Conservation (phyloP, 1,140 invertebrate species). For the Zeugodacus cucurbitae region DNA sequence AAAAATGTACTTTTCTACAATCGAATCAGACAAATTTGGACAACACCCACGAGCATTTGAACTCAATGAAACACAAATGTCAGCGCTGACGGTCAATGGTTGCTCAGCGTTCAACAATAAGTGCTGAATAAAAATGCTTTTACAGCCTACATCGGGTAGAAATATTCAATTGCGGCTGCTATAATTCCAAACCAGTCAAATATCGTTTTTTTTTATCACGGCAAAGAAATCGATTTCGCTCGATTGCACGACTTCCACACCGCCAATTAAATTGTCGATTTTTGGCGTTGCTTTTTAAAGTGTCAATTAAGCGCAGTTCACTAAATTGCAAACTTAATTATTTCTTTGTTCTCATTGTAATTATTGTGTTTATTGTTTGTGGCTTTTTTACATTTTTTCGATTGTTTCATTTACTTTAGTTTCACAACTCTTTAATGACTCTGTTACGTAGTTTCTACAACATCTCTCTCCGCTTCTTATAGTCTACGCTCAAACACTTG, state of each 20-base stretch:
- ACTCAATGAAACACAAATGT: neutral
- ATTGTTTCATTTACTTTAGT: neutral
- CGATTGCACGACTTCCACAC: neutral
- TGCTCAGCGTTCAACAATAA: neutral
- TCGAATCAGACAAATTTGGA: neutral
- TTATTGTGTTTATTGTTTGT: neutral
- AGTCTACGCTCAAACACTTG: neutral
- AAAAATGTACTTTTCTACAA: neutral
- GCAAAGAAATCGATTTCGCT: neutral
- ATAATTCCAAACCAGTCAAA: neutral
- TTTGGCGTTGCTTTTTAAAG: neutral
- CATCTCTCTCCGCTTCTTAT: neutral
- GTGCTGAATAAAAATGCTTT: neutral
- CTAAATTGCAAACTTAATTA: conserved; percentile 6
- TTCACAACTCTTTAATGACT: neutral
- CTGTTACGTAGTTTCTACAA: neutral
- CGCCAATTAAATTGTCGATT: neutral
- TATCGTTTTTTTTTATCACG: neutral
- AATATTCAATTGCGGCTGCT: neutral
- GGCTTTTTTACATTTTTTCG: neutral
- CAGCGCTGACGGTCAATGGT: neutral
- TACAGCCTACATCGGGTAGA: neutral
- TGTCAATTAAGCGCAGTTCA: neutral
- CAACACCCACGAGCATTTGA: neutral
- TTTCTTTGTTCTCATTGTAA: conserved; percentile 1